Evolutionary conservation across 2,113 vertebrate genomes (phyloP), one percentile per base, ranked within the genome.

Genomic region (Henicopernis longicauda): DNA sequence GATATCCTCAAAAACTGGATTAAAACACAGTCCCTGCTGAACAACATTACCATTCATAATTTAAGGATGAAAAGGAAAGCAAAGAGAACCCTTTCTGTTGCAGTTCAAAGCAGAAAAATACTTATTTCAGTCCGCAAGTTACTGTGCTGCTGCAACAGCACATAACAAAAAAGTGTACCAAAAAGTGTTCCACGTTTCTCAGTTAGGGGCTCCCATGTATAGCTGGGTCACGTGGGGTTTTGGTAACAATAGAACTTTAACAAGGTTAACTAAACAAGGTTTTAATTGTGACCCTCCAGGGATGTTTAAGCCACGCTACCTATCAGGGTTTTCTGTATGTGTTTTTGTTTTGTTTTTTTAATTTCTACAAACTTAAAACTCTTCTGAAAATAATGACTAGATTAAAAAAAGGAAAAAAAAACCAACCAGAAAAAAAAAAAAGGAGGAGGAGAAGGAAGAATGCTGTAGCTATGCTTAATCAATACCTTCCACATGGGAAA

Each of bases 61-160:
- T 96, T 72, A 89, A 92, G 80, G 62, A 65, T 57, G 77, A 92
- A 92, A 93, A 95, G 34, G 65, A 92, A 89, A 89, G 77, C 72
- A 71, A 14, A 82, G 72, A 80, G 62, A 88, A 73, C 58, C 19
- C 23, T 61, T 86, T 76, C 66, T 82, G 44, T 31, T 72, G 61
- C 57, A 57, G 25, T 78, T 92, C 76, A 93, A 81, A 93, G 86
- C 47, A 91, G 82, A 89, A 92, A 83, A 94, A 36, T 80, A 84
- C 83, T 95, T 89, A 76, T 79, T 95, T 95, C 79, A 49, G 36
- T 57, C 49, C 1, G 0, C 42, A 44, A 92, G 69, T 38, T 81
- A 40, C 71, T 47, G 69, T 40, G 59, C 79, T 70, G 72, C 55
- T 2, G 0, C 21, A 80, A n/a, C 6, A 73, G 67, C 36, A 36